Base-by-base conservation (phyloP, 2,797 vertebrate genomes). In the Lacerta viridis region DNA sequence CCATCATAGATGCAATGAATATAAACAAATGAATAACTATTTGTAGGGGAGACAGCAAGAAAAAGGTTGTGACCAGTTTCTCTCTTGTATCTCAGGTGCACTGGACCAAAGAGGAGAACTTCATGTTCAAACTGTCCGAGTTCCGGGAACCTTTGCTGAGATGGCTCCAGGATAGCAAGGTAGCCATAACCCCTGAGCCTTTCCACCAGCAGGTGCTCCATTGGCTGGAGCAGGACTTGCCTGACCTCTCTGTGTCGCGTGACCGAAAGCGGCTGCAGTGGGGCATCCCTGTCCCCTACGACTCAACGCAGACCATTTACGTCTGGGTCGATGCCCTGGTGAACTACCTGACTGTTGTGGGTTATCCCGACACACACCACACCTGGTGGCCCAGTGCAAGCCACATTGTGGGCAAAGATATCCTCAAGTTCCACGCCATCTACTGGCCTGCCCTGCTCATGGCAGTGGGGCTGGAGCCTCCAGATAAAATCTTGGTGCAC, bases 251-350 rank as follows among this genome's bases (percentile, higher is more conserved):
- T 0, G 97, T 99, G 25, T 99, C 99, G 2, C 98, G 99, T 0
- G 98, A 97, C 93, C 97, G 97, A 39, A 98, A 95, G 92, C 98
- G 98, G 18, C 96, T 99, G 74, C 97, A 97, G 86, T 99, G 99
- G 99, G 99, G 99, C 27, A 98, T 99, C 88, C 97, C 98, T 0
- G 99, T 99, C 50, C 99, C 99, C 0, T 90, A 93, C 0, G 98
- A 99, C 86, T 87, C 97, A 0, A 97, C 97, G 0, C 99, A 99
- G 87, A 99, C 98, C 1, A 96, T 99, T 88, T 99, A 99, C 0
- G 99, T 99, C 1, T 99, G 99, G 99, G 94, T 99, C 1, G 99
- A 99, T 2, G 99, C 99, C 78, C 94, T 99, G 89, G 98, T 99
- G 36, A 99, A 99, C 95, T 99, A 99, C 81, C 97, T 99, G 80